Evolutionary conservation across 2,797 vertebrate species (phyloP).

Genomic region (Mormyrus hasselquistii): DNA sequence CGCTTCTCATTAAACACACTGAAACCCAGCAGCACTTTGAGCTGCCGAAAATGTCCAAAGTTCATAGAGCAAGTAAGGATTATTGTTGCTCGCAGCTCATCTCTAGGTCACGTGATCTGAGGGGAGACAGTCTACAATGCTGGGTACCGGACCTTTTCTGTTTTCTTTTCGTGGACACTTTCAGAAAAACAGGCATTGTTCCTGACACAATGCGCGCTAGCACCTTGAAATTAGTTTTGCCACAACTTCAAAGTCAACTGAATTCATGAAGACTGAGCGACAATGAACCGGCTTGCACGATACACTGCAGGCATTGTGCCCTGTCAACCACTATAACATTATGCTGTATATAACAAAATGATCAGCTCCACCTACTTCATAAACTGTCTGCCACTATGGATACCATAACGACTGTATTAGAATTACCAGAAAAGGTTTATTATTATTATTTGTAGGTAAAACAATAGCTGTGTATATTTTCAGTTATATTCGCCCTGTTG

Average conservation of each 20-base stretch:
- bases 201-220: not conserved
- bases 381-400: not conserved
- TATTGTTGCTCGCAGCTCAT: not conserved
- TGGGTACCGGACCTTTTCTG: not conserved
- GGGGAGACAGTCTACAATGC: not conserved
- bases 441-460: not conserved
- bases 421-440: not conserved
- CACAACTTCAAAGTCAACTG: not conserved
- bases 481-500: not conserved
- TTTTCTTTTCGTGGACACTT: not conserved
- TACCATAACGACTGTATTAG: not conserved
- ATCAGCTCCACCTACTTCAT: not conserved
- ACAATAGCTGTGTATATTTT: not conserved
- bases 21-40: not conserved
- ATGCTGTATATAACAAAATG: not conserved
- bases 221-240: not conserved
- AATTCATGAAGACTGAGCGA: not conserved
- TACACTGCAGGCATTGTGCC: not conserved
- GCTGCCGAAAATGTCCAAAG: not conserved
- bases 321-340: not conserved
- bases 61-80: not conserved
- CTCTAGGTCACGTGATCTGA: not conserved
- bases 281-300: not conserved
- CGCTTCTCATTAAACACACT: not conserved
- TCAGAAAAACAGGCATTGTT: not conserved